Evolutionary conservation across 2,113 vertebrate genomes (phyloP), one percentile per base, ranked within the genome.

Genomic region (Pedionomus torquatus): DNA sequence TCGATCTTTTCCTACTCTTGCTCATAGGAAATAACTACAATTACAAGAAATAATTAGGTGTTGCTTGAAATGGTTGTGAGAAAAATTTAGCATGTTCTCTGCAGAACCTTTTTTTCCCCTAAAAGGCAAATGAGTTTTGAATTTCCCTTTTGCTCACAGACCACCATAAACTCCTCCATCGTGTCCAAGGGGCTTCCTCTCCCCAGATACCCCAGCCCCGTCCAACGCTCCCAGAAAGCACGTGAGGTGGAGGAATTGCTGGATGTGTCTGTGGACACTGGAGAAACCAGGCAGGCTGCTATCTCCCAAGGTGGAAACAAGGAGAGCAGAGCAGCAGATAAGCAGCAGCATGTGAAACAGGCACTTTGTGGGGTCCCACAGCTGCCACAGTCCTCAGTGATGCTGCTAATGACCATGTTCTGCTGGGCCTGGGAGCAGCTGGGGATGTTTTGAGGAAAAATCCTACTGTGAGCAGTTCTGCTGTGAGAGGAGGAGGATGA

Each of bases 381-480:
- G 65, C 44, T 4, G 0, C 31, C 35, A 8, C 48, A 23, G 23
- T 9, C 39, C 39, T 5, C 9, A 1, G 61, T 14, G 43, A 13
- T 4, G 0, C 44, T 3, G 9, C 7, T 5, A 18, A n/a, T 7
- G 70, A 4, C 7, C 1, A 3, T 0, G 1, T 25, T 35, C 7
- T 14, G 26, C 70, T 43, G 77, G 76, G 35, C 31, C 24, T 0
- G 2, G 28, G 33, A 7, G 39, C 68, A 19, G 48, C 25, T 5
- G 33, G 26, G 19, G 46, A 7, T 57, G 78, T 51, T 46, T 39
- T 24, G 51, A 76, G 84, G 55, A n/a, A 19, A n/a, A 57, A 66
- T 31, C 37, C 77, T 48, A 5, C 70, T 26, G 58, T 15, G 57
- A 68, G 71, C 30, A 12, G 21, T 5, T 37, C 7, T 66, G n/a